These are phyloP conservation scores for Drosophila gaucha DNA, from an alignment of 2,888 invertebrate species.

Conservation along the genomic window DNA sequence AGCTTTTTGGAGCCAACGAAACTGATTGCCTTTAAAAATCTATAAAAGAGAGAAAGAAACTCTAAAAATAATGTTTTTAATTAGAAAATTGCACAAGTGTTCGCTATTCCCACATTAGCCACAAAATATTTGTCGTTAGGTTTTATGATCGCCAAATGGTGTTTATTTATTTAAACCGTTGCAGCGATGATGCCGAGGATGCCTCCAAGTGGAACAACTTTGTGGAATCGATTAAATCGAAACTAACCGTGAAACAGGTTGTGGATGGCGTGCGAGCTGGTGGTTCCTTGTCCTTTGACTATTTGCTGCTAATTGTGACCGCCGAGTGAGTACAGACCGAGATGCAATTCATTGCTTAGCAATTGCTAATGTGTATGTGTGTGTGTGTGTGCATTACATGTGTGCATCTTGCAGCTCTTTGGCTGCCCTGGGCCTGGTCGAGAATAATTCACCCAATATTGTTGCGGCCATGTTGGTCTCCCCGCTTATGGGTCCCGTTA, in stretches of 20 bases:
- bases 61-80: slow-evolving; percentile 3
- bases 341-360: background rate
- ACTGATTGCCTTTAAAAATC: background rate
- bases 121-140: slow-evolving; percentile 9
- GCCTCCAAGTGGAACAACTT: slow-evolving; percentile 89
- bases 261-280: slow-evolving; percentile 91
- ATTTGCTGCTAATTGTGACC: slow-evolving; percentile 90
- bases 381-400: slow-evolving; percentile 4
- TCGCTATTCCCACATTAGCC: slow-evolving; percentile 1
- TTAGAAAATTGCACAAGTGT: slow-evolving; percentile 16
- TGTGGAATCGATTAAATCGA: slow-evolving; percentile 91
- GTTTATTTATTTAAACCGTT: slow-evolving; percentile 43
- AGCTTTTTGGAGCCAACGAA: too few species aligned
- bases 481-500: slow-evolving; percentile 93
- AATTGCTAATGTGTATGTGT: slow-evolving; percentile 5
- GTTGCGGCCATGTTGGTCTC: slow-evolving; percentile 92
- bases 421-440: slow-evolving; percentile 92
- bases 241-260: slow-evolving; percentile 92
- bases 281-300: slow-evolving; percentile 93
- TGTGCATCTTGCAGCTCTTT: slow-evolving; percentile 87
- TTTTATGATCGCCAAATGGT: slow-evolving; percentile 47
- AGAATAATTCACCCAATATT: slow-evolving; percentile 93
- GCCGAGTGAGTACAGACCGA: slow-evolving; percentile 89
- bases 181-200: slow-evolving; percentile 85
- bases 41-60: background rate